These are phyloP conservation scores for Melanotaenia pygmaea DNA, from an alignment of 2,797 vertebrate species.

Conservation along the genomic window DNA sequence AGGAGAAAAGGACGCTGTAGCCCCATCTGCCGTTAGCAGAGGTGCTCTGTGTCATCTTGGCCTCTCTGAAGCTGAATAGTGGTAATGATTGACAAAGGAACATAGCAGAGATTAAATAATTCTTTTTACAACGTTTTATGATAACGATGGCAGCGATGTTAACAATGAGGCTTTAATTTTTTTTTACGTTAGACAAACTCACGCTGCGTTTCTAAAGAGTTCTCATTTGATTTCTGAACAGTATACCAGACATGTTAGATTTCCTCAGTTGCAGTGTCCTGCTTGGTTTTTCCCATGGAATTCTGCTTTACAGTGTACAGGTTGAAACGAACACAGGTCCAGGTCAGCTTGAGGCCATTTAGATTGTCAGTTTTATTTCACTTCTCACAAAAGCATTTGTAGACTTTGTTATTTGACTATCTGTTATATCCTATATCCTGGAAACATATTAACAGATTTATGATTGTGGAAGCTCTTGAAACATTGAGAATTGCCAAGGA, in stretches of 20 bases:
- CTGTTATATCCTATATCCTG: background rate
- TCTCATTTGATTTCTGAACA: background rate
- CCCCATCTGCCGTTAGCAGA: slow-evolving; percentile 68
- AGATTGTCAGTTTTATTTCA: background rate
- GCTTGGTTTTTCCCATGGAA: background rate
- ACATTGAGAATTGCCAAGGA: too few species aligned
- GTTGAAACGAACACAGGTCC: background rate
- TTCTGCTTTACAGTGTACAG: background rate
- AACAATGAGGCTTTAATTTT: background rate
- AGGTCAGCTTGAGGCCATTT: background rate
- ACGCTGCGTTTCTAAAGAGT: background rate
- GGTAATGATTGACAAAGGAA: slow-evolving; percentile 22
- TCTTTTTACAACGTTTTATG: background rate
- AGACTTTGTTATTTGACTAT: background rate
- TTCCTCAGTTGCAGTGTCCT: background rate
- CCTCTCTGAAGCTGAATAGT: background rate
- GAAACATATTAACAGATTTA: too few species aligned
- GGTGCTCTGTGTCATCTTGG: background rate
- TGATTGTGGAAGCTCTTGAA: too few species aligned
- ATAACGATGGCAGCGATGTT: background rate
- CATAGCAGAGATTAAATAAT: slow-evolving; percentile 1
- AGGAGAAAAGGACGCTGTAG: slow-evolving; percentile 30
- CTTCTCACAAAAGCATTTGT: background rate
- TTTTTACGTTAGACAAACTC: background rate
- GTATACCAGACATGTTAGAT: background rate